Evolutionary conservation across 1,140 invertebrate genomes (phyloP).

Genomic region (Pachypeltis micranthus): DNA sequence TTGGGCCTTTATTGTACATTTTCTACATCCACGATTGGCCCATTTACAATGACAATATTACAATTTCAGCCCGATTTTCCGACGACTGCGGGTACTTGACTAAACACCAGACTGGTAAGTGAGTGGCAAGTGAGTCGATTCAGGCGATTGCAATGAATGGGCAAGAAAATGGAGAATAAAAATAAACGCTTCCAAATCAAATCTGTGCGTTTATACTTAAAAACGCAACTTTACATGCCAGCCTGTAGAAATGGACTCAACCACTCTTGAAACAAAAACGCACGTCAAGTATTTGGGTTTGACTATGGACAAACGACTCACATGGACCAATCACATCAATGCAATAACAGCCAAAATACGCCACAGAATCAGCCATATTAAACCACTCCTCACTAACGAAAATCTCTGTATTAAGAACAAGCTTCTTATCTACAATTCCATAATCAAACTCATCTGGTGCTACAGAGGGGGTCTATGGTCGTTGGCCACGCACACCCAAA

Average conservation of each 20-base stretch:
- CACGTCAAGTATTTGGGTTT: not conserved
- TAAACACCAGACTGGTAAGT: not conserved
- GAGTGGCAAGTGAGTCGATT: not conserved
- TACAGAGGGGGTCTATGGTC: not conserved
- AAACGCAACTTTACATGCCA: not conserved
- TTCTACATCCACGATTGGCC: not conserved
- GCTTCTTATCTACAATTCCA: not conserved
- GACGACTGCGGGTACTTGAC: not conserved
- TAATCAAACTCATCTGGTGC: not conserved
- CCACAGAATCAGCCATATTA: not conserved
- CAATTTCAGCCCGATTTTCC: not conserved
- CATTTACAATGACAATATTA: not conserved
- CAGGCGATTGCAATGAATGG: not conserved
- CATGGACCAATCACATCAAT: not conserved
- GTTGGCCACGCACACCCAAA: not conserved
- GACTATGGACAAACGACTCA: not conserved
- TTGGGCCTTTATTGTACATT: not conserved
- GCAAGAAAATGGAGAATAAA: not conserved
- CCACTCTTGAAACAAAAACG: not conserved
- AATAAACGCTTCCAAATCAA: not conserved
- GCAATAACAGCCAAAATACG: not conserved
- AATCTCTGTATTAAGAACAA: not conserved
- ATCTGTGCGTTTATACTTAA: not conserved
- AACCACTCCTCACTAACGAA: not conserved
- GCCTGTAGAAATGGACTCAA: not conserved